A percentile compares a stretch with the other conserved stretches of the same genome.
Evolutionary conservation across 2,888 invertebrate genomes (phyloP).

Genomic region (Crocallis elinguaria): DNA sequence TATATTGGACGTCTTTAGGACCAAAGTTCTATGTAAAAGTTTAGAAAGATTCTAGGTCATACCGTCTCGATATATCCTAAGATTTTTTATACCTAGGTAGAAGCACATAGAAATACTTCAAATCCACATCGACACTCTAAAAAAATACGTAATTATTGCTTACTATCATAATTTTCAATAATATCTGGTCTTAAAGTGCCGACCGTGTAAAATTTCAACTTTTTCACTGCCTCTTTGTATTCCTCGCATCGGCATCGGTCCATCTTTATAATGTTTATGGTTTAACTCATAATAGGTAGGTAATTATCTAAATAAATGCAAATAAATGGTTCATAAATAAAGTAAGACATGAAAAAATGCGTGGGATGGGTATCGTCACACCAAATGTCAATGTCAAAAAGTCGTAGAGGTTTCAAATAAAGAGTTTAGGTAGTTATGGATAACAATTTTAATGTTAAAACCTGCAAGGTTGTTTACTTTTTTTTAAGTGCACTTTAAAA

Average conservation of each 20-base stretch:
- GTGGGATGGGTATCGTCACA: background rate
- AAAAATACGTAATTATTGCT: constrained; percentile 41
- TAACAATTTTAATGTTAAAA: no score
- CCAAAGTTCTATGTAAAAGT: no score
- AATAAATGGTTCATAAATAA: constrained; percentile 4
- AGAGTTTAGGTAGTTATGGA: no score
- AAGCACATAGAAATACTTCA: no score
- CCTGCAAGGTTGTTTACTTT: no score
- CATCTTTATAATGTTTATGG: constrained; percentile 47
- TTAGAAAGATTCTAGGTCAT: no score
- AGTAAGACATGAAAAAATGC: background rate
- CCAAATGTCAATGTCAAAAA: constrained; percentile 22
- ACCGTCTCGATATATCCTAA: no score
- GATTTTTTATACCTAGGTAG: no score
- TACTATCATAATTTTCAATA: constrained; percentile 66
- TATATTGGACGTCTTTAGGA: no score
- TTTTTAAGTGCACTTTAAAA: no score
- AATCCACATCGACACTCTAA: no score
- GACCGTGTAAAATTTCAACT: constrained; percentile 64
- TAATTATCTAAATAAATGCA: background rate
- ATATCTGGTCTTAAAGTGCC: constrained; percentile 65
- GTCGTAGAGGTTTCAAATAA: background rate
- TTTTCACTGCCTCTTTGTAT: constrained; percentile 63
- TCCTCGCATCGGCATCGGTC: constrained; percentile 74
- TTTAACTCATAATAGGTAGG: background rate